phyloP scores from a whole-genome alignment of 2,888 invertebrate species.

The Alviniconcha strummeri region DNA sequence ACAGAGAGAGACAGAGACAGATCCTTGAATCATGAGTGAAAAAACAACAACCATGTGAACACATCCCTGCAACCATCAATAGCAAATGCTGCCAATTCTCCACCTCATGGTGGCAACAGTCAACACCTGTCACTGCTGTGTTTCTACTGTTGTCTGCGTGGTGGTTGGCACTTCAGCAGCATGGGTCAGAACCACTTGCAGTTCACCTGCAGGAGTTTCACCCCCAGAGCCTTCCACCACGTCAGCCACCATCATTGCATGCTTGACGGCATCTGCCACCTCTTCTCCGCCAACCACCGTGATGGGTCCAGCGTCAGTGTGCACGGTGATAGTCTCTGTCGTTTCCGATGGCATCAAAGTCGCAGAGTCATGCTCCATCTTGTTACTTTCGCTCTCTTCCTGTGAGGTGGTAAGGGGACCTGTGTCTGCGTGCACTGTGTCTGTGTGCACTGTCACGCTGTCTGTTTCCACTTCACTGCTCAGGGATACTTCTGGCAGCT shows the following conservation, averaged over 20 bases:
- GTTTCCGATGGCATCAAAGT: not conserved
- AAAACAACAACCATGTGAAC: too few species aligned
- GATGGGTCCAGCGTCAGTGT: not conserved
- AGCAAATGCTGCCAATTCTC: too few species aligned
- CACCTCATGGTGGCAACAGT: too few species aligned
- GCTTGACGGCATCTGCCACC: conserved; percentile 39
- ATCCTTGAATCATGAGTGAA: too few species aligned
- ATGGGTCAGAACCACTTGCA: not conserved
- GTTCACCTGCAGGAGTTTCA: not conserved
- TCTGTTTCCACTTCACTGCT: not conserved
- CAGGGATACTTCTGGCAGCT: conserved; percentile 42
- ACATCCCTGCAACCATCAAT: too few species aligned
- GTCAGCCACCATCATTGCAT: conserved; percentile 42
- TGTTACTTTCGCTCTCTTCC: conserved; percentile 17
- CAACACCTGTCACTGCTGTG: too few species aligned
- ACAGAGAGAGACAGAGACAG: too few species aligned
- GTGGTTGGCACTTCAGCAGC: not conserved
- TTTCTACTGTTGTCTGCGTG: too few species aligned
- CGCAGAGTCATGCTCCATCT: conserved; percentile 33
- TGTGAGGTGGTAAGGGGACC: not conserved
- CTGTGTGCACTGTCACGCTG: not conserved
- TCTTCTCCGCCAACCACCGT: conserved; percentile 22
- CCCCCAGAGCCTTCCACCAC: conserved; percentile 28
- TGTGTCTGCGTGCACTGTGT: not conserved
- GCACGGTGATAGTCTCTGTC: not conserved